These are phyloP conservation scores for Neocrepidodera transversa DNA, from an alignment of 2,888 invertebrate genomes.

Conservation along the genomic window DNA sequence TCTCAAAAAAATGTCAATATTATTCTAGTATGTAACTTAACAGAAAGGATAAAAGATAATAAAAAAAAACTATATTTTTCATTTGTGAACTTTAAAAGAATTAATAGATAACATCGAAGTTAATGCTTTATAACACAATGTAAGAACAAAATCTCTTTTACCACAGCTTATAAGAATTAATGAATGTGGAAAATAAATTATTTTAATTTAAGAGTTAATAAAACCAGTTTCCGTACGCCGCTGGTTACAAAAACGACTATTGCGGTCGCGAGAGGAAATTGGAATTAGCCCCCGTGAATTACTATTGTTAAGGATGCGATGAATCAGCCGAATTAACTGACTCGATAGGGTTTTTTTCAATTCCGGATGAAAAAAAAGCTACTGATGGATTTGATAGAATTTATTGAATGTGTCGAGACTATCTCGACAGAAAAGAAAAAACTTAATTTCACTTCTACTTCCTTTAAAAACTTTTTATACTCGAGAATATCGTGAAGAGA, in stretches of 20 bases:
- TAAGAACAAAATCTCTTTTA: too few species aligned
- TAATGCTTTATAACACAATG: too few species aligned
- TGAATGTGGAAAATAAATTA: too few species aligned
- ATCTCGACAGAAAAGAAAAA: conserved; percentile 3
- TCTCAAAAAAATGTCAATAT: too few species aligned
- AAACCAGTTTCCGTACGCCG: conserved; percentile 14
- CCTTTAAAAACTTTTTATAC: neutral
- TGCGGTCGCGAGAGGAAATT: conserved; percentile 35
- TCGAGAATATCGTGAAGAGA: too few species aligned
- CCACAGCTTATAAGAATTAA: too few species aligned
- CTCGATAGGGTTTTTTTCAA: conserved; percentile 28
- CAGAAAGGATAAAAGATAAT: too few species aligned
- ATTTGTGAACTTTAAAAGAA: too few species aligned
- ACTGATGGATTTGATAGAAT: conserved; percentile 30
- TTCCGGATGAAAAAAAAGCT: conserved; percentile 29
- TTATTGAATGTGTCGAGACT: conserved; percentile 22
- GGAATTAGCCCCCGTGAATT: conserved; percentile 41
- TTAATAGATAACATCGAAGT: too few species aligned
- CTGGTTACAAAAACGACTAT: conserved; percentile 19
- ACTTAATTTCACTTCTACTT: conserved; percentile 2
- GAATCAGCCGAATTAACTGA: conserved; percentile 39
- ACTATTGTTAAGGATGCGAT: conserved; percentile 37
- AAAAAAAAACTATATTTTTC: too few species aligned
- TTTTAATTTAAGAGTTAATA: too few species aligned
- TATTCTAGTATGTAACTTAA: too few species aligned